phyloP scores from a whole-genome alignment of 2,113 vertebrate genomes.

The Sander lucioperca region DNA sequence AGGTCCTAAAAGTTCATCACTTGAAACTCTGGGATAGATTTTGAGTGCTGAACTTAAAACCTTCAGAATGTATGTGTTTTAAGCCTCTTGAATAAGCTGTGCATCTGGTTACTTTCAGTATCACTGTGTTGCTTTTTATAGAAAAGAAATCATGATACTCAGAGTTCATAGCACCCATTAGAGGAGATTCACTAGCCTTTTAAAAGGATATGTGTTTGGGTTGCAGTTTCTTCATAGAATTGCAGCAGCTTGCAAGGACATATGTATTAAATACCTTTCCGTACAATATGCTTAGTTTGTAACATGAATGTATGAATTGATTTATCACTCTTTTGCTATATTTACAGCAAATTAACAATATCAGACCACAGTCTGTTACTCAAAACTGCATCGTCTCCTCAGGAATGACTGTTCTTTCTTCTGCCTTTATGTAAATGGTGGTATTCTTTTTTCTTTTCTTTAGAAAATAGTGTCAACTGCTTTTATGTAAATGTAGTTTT shows the following conservation, averaged over 20 bases:
- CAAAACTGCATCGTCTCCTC: not conserved
- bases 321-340: conserved; percentile 14
- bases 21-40: conserved; percentile 28
- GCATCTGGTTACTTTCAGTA: conserved; percentile 80
- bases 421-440: not conserved
- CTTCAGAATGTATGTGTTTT: conserved; percentile 42
- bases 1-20: conserved; percentile 19
- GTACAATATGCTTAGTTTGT: not conserved
- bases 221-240: conserved; percentile 34
- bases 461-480: not conserved
- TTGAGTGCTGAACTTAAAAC: conserved; percentile 32
- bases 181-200: conserved; percentile 53
- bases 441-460: not conserved
- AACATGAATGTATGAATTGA: conserved; percentile 26
- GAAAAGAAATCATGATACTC: conserved; percentile 47
- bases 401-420: not conserved
- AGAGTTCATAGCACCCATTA: conserved; percentile 73
- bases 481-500: not conserved
- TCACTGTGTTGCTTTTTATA: conserved; percentile 82
- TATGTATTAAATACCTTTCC: conserved; percentile 34
- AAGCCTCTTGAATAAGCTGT: conserved; percentile 75
- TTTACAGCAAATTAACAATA: conserved; percentile 23
- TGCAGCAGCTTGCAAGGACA: conserved; percentile 43
- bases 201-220: conserved; percentile 63
- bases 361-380: not conserved